A percentile compares a stretch with the other conserved stretches of the same genome.
These are phyloP conservation scores for Gracilinanus agilis DNA, from an alignment of 2,113 vertebrate genomes.

Conservation along the genomic window DNA sequence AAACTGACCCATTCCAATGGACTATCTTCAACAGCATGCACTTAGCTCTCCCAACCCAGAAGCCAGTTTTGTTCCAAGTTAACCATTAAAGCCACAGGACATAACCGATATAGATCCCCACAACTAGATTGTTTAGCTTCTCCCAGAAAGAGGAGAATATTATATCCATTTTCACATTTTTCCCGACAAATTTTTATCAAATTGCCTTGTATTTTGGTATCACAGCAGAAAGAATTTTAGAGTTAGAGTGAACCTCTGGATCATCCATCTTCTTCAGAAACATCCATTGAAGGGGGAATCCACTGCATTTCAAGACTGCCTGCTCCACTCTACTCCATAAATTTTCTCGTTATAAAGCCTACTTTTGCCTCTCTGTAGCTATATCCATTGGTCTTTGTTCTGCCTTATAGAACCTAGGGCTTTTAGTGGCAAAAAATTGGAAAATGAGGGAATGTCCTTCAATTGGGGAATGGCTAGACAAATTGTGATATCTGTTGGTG, in stretches of 20 bases:
- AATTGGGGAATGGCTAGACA: no score
- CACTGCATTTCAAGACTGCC: not conserved
- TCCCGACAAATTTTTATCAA: not conserved
- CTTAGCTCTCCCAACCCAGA: not conserved
- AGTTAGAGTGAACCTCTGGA: not conserved
- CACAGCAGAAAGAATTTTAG: not conserved
- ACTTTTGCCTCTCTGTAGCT: not conserved
- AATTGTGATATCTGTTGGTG: no score
- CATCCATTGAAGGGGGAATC: not conserved
- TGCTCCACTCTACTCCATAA: not conserved
- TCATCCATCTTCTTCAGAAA: not conserved
- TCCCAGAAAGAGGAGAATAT: not conserved
- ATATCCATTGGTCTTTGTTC: not conserved
- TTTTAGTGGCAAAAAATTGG: no score
- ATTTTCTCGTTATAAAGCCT: not conserved
- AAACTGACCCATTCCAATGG: slow-evolving; percentile 5
- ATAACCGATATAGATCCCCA: not conserved
- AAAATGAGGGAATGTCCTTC: no score
- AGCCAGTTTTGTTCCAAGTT: not conserved
- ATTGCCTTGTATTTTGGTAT: not conserved
- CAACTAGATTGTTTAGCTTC: not conserved
- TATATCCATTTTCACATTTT: not conserved
- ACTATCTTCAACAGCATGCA: not conserved
- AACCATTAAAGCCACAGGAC: not conserved
- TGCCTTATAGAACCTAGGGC: not conserved